A percentile compares a stretch with the other conserved stretches of the same genome.
Evolutionary conservation across 37 sponge, comb jelly and placozoan genomes (phyloP).

Genomic region (Axinella damicornis): DNA sequence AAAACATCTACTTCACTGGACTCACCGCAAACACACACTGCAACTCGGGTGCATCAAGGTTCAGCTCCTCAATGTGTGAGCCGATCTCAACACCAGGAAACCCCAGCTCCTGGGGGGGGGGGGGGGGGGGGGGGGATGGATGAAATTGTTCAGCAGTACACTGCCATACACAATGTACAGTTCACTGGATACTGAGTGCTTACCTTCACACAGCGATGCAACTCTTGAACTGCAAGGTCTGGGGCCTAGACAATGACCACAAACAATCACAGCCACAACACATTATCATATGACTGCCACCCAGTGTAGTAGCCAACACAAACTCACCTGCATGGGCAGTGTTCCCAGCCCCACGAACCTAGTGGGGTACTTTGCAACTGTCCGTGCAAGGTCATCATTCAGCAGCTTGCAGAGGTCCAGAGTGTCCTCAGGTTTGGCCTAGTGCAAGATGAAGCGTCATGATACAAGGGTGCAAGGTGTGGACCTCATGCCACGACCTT

Average conservation of each 20-base stretch:
- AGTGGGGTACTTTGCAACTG: slow-evolving; percentile 76
- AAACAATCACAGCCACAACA: neutral
- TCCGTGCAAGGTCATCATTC: slow-evolving; percentile 84
- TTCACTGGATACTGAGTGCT: neutral
- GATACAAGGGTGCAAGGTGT: too few species aligned
- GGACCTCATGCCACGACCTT: too few species aligned
- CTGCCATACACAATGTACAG: too few species aligned
- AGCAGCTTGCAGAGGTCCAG: slow-evolving; percentile 83
- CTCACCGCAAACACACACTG: slow-evolving; percentile 83
- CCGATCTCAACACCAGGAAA: slow-evolving; percentile 95
- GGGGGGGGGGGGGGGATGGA: neutral
- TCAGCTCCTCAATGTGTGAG: slow-evolving; percentile 90
- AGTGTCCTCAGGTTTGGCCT: slow-evolving; percentile 94
- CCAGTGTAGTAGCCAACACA: neutral
- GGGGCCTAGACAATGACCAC: slow-evolving; percentile 60
- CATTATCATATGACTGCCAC: neutral
- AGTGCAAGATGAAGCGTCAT: neutral
- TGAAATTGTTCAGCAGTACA: neutral
- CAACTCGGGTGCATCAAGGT: slow-evolving; percentile 91
- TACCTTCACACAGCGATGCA: slow-evolving; percentile 85
- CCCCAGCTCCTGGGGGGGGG: slow-evolving; percentile 62
- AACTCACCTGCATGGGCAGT: slow-evolving; percentile 86
- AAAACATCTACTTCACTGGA: neutral
- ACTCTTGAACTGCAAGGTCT: slow-evolving; percentile 89
- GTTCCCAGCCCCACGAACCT: slow-evolving; percentile 90